phyloP scores from a whole-genome alignment of 2,888 invertebrate species.

The Perizoma flavofasciatum region DNA sequence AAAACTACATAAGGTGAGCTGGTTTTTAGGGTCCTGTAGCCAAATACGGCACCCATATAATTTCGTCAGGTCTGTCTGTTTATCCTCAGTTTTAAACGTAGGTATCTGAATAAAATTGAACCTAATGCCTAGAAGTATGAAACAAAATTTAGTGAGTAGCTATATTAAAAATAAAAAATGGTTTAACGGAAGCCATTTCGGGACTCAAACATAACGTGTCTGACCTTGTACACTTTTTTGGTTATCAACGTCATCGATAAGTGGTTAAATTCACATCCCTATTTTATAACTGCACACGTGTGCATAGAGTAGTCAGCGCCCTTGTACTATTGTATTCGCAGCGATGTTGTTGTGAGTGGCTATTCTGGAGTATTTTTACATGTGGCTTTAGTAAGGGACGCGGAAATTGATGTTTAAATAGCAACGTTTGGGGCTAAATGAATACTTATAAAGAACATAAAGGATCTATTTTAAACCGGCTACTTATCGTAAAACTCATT shows the following conservation, averaged over 20 bases:
- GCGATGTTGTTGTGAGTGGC: conserved; percentile 37
- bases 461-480: conserved; percentile 10
- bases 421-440: conserved; percentile 21
- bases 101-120: no score
- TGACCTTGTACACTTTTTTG: no score
- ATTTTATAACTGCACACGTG: conserved; percentile 33
- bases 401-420: conserved; percentile 33
- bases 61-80: no score
- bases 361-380: conserved; percentile 37
- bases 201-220: no score
- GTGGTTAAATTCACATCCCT: conserved; percentile 26
- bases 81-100: no score
- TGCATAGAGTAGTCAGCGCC: conserved; percentile 39
- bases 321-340: conserved; percentile 37
- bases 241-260: conserved; percentile 3
- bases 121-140: no score
- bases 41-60: no score
- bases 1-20: no score
- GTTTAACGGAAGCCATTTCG: no score
- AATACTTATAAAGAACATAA: conserved; percentile 4
- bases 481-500: background rate
- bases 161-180: no score
- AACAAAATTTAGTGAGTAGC: no score
- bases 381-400: conserved; percentile 27
- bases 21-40: no score